Conservation (phyloP, 2,888 invertebrate species). For the Deilephila elpenor region DNA sequence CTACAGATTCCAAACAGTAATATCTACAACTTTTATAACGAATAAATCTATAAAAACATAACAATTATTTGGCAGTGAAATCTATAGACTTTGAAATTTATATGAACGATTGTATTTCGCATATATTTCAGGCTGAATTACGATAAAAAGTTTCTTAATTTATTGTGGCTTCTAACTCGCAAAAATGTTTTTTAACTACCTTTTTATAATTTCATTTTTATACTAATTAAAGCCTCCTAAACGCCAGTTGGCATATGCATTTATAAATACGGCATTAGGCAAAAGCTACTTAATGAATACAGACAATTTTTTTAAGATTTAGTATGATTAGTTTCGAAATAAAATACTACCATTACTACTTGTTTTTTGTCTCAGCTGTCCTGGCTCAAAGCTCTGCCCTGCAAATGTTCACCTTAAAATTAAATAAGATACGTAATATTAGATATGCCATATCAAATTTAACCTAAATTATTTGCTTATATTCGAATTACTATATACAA, state of each 20-base stretch:
- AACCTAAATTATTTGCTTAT: slow-evolving; percentile 33
- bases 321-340: too few species aligned
- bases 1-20: background rate
- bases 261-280: background rate
- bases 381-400: slow-evolving; percentile 72
- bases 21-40: background rate
- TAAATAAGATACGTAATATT: slow-evolving; percentile 33
- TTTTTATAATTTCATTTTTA: background rate
- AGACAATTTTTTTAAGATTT: slow-evolving; percentile 21
- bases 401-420: slow-evolving; percentile 43
- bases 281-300: slow-evolving; percentile 1
- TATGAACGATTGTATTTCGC: background rate
- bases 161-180: background rate
- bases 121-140: slow-evolving; percentile 1
- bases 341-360: background rate
- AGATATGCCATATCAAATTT: slow-evolving; percentile 42
- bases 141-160: background rate
- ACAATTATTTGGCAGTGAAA: background rate
- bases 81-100: background rate
- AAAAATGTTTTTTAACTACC: background rate
- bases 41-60: background rate
- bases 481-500: slow-evolving; percentile 64
- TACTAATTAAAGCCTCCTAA: slow-evolving; percentile 26
- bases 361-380: slow-evolving; percentile 57
- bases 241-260: background rate